Percentiles rank a stretch among this genome's conserved stretches.
Conservation (phyloP, 2,113 vertebrate species). For the Bos indicus region DNA sequence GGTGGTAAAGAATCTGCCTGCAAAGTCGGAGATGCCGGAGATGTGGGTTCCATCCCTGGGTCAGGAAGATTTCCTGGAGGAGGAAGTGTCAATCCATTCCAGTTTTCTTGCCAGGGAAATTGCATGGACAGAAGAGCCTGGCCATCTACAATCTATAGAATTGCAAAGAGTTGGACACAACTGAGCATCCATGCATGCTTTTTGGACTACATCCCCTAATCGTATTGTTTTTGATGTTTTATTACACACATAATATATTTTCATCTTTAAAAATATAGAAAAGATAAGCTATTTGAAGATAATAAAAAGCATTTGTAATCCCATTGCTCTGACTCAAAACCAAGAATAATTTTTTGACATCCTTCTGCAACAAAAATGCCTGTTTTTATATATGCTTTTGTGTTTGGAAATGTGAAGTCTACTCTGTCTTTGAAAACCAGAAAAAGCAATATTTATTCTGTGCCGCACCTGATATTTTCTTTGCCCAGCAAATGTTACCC, state of each 20-base stretch:
- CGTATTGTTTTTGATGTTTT: neutral
- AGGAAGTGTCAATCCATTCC: neutral
- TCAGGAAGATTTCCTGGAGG: neutral
- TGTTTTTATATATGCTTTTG: neutral
- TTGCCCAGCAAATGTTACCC: neutral
- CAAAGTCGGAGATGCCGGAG: neutral
- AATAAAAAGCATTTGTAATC: neutral
- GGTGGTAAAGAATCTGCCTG: neutral
- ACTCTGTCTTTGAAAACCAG: conserved; percentile 4
- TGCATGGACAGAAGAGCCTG: neutral
- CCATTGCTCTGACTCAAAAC: neutral
- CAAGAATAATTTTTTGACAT: conserved; percentile 34
- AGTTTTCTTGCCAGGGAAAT: neutral
- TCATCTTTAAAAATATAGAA: conserved; percentile 21
- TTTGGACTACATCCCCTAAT: neutral
- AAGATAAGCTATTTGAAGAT: conserved; percentile 19
- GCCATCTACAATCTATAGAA: neutral
- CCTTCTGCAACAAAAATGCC: neutral
- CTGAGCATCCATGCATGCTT: neutral
- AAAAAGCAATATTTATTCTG: conserved; percentile 25
- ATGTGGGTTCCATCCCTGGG: neutral
- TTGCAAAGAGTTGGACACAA: neutral
- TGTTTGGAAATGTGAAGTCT: conserved; percentile 4
- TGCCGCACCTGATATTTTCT: neutral
- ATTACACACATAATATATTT: neutral